A percentile compares a stretch with the other conserved stretches of the same genome.
These are phyloP conservation scores for Sebastes jordani DNA, from an alignment of 2,797 vertebrate species.

Conservation along the genomic window DNA sequence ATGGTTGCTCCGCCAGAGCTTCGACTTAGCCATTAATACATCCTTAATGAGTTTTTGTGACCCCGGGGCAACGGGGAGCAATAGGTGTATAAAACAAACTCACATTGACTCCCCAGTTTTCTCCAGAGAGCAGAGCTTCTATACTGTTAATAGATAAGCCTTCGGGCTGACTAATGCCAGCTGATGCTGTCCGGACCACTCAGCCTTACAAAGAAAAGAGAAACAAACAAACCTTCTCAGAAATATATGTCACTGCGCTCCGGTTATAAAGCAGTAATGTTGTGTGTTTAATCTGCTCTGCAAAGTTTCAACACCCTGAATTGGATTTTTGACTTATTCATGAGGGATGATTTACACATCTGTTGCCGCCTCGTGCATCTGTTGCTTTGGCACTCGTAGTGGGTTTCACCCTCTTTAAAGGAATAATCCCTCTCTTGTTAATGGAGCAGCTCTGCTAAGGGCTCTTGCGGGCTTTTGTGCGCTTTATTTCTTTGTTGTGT, in stretches of 20 bases:
- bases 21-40: conserved; percentile 45
- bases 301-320: conserved; percentile 31
- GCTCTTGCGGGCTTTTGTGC: background rate
- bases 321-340: conserved; percentile 39
- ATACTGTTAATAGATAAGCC: conserved; percentile 38
- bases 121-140: conserved; percentile 38
- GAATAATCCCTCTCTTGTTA: conserved; percentile 37
- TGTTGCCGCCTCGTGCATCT: conserved; percentile 58
- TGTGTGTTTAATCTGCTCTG: background rate
- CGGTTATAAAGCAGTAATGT: background rate
- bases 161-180: conserved; percentile 47
- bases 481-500: background rate
- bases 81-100: conserved; percentile 57
- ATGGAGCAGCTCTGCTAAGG: background rate
- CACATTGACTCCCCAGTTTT: conserved; percentile 40
- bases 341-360: conserved; percentile 54
- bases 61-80: conserved; percentile 42
- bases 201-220: conserved; percentile 17
- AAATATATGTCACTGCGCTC: background rate
- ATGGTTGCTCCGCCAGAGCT: conserved; percentile 20
- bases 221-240: conserved; percentile 17
- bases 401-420: conserved; percentile 26
- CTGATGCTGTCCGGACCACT: conserved; percentile 54
- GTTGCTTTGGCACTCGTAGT: conserved; percentile 52
- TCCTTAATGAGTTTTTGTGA: conserved; percentile 71